Base-by-base conservation (phyloP, 1,140 invertebrate genomes). In the Drosophila tropicalis region DNA sequence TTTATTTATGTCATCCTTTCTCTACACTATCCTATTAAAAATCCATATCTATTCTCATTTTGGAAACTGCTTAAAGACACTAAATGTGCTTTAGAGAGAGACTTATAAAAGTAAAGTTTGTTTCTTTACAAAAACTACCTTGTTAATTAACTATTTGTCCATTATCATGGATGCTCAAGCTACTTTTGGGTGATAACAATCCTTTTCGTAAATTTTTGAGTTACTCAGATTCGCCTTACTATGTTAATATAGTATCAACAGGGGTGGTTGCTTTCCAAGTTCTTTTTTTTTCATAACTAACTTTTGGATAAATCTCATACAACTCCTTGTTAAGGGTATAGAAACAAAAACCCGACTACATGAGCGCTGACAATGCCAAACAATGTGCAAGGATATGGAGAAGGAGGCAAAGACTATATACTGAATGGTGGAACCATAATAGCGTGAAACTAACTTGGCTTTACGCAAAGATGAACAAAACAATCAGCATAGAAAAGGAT, bases 361-460 rank as follows among this genome's bases (percentile, higher is more conserved):
- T 17, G 9, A 57, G 56, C 56, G 9, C 56, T 58, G 56, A 36
- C 56, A 36, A 58, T 58, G 56, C 25, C 56, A 58, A 29, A 58
- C 56, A 58, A 58, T 58, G 32, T 17, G 32, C 34, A 36, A 34
- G 29, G 13, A 56, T 13, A 36, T 10, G 34, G 34, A 15, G 34
- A 19, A 15, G 32, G 32, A 34, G 29, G n/a, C 13, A 29, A 29
- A 12, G 32, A 36, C 15, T 15, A 3, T 2, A 25, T 56, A 13
- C 25, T n/a, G 25, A 32, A 56, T 29, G 3, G 56, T 36, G 32
- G 32, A 58, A 36, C 56, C 56, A 36, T 17, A 58, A 58, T 34
- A 58, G 56, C 56, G 32, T 58, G 34, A 58, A 39, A 58, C 56
- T 58, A 17, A 39, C 32, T 36, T 36, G 32, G 44, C 44, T 51